Evolutionary conservation across 2,113 vertebrate species (phyloP), one percentile per base, ranked within the genome.

Genomic region (Austrofundulus limnaeus): DNA sequence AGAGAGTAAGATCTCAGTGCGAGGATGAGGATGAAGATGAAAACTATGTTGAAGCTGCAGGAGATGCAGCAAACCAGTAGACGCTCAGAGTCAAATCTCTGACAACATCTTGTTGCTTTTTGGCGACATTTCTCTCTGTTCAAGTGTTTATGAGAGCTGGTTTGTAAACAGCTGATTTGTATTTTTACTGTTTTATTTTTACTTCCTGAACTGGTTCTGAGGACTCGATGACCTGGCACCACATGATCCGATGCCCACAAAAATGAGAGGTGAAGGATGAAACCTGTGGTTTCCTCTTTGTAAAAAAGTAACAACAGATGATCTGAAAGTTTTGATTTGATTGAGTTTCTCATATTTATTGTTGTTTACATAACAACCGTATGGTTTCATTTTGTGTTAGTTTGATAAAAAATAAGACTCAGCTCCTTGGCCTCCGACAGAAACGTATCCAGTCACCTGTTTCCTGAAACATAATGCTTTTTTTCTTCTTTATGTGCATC

Each of bases 1-100:
- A 0, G 95, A 97, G 74, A 96, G 95, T 91, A 96, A 98, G 92
- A 82, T 95, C 45, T 94, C 95, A 12, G 94, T 97, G 66, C 93
- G 95, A 91, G 96, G 96, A 90, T 96, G 82, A 94, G 7, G 28
- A 28, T 73, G 80, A 72, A 0, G 57, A 52, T n/a, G 56, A 70
- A 5, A n/a, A 12, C 1, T 2, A 19, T 11, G 42, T n/a, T 5
- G 11, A 23, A 17, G 42, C 13, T 0, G 1, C 12, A 50, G n/a
- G n/a, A n/a, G n/a, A n/a, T n/a, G n/a, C 28, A 4, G 28, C 7
- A 21, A 24, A 41, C 21, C 23, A 41, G 47, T 21, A 7, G 45
- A 15, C n/a, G 19, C n/a, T 21, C 46, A 2, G 46, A 8, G 17
- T 11, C 11, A 11, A 23, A 11, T 24, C 47, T 7, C 20, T 23